Base-by-base conservation (phyloP, 2,797 vertebrate species). In the Echiichthys vipera region DNA sequence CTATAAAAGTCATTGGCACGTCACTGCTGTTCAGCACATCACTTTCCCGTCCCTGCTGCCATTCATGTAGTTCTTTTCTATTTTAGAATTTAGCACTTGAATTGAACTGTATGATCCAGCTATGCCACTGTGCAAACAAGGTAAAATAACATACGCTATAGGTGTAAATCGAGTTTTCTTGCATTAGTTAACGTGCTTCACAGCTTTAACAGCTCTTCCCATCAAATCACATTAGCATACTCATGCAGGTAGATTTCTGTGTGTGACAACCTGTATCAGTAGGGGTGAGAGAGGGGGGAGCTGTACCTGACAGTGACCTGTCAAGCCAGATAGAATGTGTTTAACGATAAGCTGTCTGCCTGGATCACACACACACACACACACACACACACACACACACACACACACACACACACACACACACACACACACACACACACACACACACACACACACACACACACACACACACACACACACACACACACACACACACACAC, bases 301-400 rank as follows among this genome's bases (percentile, higher is more conserved):
- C 74, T 84, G 87, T 89, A 92, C 93, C 91, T 94, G 93, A 93
- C 94, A 93, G 89, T 90, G 92, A 92, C 91, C 88, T 92, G 95
- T 95, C 95, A 94, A 88, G 80, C 67, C 88, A 83, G 83, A 93
- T 93, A 91, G 90, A 89, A 94, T 89, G 91, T 93, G 90, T 93
- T 91, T 88, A 88, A 93, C 83, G 91, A 95, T 93, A 93, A 93
- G 89, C 89, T 93, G 94, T 92, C 93, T 85, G 89, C 84, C 83
- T 70, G 73, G 63, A 92, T 93, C 81, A 45, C 86, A 80, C 77
- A 84, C 14, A 53, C 27, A 25, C 55, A 62, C 73, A 24, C 61
- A 54, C 49, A 46, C 69, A 56, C 77, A 47, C 77, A 71, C 68
- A 69, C 63, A 59, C 71, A 30, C 49, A 65, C 71, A 50, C 59